Base-by-base conservation (phyloP, 2,113 vertebrate genomes). In the Hemibagrus wyckioides region DNA sequence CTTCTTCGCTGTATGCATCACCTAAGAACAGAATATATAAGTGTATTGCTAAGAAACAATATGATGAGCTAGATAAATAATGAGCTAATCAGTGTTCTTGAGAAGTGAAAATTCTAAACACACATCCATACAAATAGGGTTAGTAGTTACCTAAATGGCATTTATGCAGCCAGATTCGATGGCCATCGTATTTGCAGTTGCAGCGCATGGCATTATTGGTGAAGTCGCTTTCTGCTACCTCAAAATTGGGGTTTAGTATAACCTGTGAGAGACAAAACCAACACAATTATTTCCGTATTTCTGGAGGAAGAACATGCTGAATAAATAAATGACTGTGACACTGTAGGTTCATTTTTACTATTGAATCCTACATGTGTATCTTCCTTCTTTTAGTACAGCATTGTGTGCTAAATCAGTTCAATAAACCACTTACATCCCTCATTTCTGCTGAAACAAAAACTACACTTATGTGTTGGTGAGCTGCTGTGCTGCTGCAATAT, bases 121-220 rank as follows among this genome's bases (percentile, higher is more conserved):
- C 11, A 57, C 6, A 25, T 85, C 10, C 21, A 36, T 63, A 11
- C 6, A 25, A 61, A 57, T 50, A 39, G 44, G 19, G 19, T n/a
- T 71, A 73, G 6, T n/a, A 6, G 0, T 91, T 93, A 99, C 98
- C 97, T 0, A 96, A 94, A 88, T 99, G 98, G 89, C 98, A 99
- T 95, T 96, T 97, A 90, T 99, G 98, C 89, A 99, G 93, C 98
- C 98, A 99, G 94, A 99, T 96, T 54, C 97, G 96, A 63, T 99
- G 96, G 2, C 98, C 98, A 0, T 99, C 98, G 0, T 99, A 99
- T 92, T 99, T 99, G 94, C 98, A 99, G 95, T 97, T 99, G 89
- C 98, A 99, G 73, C 97, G 99, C 98, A 99, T 99, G 86, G 95
- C 97, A 0, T 99, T 99, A 93, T 99, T 99, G 93, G 96, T 98